These are phyloP conservation scores for Pocillopora grandis DNA, from an alignment of 92 coral and sea anemone species.

Conservation along the genomic window DNA sequence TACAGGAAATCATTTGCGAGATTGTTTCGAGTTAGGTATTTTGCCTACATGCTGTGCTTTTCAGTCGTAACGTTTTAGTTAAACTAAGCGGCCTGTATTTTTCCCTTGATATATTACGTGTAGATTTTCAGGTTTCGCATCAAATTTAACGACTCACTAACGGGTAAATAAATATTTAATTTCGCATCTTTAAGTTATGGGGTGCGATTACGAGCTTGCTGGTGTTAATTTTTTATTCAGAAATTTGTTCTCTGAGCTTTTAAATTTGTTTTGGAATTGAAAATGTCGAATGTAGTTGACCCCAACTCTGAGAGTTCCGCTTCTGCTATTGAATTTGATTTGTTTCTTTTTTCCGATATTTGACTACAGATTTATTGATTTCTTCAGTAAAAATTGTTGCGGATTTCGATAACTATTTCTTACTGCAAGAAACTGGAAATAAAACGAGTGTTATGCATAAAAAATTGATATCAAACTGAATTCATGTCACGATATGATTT, in stretches of 20 bases:
- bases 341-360: conserved; percentile 10
- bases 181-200: conserved; percentile 13
- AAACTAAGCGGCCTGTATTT: background rate
- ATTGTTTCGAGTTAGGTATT: conserved; percentile 12
- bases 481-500: background rate
- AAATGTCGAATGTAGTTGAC: conserved; percentile 19
- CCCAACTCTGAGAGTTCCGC: conserved; percentile 22
- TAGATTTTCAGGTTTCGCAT: conserved; percentile 11
- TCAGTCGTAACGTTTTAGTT: background rate
- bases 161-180: conserved; percentile 31
- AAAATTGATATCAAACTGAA: background rate
- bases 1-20: conserved; percentile 24
- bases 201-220: conserved; percentile 26
- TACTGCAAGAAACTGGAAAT: background rate
- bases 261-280: conserved; percentile 13
- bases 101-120: background rate
- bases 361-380: background rate
- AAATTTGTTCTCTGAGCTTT: conserved; percentile 4
- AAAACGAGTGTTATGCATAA: background rate
- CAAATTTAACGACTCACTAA: conserved; percentile 29
- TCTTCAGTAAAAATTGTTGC: background rate
- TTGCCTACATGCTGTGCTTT: conserved; percentile 21
- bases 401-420: background rate
- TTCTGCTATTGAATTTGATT: conserved; percentile 14
- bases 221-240: conserved; percentile 5